phyloP scores from a whole-genome alignment of 2,113 vertebrate genomes.

The Microtus ochrogaster region DNA sequence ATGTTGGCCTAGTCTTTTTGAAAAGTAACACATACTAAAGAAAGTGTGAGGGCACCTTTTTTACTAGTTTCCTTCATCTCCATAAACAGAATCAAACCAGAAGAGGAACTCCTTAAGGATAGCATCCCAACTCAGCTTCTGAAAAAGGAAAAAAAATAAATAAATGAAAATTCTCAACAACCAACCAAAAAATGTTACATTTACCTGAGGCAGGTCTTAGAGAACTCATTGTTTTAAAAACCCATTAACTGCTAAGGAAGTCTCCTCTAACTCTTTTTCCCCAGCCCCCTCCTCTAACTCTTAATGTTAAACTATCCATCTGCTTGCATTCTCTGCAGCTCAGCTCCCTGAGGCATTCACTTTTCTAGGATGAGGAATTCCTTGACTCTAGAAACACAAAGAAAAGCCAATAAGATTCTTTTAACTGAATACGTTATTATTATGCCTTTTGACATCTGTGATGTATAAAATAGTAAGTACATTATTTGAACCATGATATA shows the following conservation, averaged over 20 bases:
- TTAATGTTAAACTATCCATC: too few species aligned
- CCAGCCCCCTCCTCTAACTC: not conserved
- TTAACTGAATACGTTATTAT: not conserved
- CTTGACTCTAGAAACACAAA: not conserved
- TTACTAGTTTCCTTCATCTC: not conserved
- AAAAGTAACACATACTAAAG: not conserved
- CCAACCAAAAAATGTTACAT: not conserved
- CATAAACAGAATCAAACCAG: not conserved
- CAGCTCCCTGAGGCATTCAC: not conserved
- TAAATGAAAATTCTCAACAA: not conserved
- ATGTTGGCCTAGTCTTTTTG: slow-evolving; percentile 8
- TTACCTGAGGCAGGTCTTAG: not conserved
- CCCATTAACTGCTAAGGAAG: not conserved
- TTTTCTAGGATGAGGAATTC: not conserved
- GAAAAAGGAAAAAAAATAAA: not conserved
- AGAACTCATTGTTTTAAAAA: not conserved
- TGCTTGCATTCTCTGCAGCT: not conserved
- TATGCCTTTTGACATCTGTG: not conserved
- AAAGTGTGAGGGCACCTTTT: not conserved
- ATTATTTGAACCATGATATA: not conserved
- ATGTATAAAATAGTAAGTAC: slow-evolving; percentile 18
- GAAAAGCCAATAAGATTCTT: not conserved
- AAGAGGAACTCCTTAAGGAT: not conserved
- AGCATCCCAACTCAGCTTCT: not conserved
- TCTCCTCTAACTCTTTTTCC: not conserved